phyloP scores from a whole-genome alignment of 2,797 vertebrate genomes.

The Brotula barbata region DNA sequence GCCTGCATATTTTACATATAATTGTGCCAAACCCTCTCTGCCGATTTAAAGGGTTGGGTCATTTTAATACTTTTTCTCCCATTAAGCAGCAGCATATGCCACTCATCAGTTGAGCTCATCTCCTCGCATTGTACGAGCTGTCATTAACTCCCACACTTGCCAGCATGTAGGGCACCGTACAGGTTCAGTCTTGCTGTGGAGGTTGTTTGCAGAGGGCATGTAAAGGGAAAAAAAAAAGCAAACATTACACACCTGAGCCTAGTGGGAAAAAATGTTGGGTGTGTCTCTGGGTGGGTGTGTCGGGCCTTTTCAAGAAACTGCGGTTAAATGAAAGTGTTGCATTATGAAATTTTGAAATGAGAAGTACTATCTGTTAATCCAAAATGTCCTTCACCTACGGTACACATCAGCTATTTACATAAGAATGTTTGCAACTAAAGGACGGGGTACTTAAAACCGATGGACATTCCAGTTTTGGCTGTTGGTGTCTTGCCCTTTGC shows the following conservation, averaged over 20 bases:
- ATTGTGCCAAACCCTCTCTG: neutral
- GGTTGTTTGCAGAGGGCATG: conserved; percentile 16
- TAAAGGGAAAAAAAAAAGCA: conserved; percentile 2
- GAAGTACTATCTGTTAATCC: neutral
- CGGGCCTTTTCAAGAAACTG: no score
- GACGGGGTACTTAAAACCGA: neutral
- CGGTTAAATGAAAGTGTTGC: neutral
- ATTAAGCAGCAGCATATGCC: neutral
- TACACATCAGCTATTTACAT: neutral
- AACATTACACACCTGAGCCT: conserved; percentile 27
- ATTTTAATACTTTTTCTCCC: conserved; percentile 5
- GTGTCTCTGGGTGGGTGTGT: conserved; percentile 45
- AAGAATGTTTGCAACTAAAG: neutral
- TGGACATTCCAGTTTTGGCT: conserved; percentile 43
- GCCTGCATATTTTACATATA: neutral
- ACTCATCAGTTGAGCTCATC: neutral
- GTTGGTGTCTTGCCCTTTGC: conserved; percentile 31
- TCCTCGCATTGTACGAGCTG: conserved; percentile 14
- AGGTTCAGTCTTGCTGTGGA: conserved; percentile 50
- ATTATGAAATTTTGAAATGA: neutral
- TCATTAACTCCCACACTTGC: neutral
- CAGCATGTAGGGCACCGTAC: conserved; percentile 2
- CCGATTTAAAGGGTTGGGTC: neutral
- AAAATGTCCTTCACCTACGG: neutral
- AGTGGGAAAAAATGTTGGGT: conserved; percentile 29